Conservation (phyloP, 2,888 invertebrate species). For the Nysson spinosus region DNA sequence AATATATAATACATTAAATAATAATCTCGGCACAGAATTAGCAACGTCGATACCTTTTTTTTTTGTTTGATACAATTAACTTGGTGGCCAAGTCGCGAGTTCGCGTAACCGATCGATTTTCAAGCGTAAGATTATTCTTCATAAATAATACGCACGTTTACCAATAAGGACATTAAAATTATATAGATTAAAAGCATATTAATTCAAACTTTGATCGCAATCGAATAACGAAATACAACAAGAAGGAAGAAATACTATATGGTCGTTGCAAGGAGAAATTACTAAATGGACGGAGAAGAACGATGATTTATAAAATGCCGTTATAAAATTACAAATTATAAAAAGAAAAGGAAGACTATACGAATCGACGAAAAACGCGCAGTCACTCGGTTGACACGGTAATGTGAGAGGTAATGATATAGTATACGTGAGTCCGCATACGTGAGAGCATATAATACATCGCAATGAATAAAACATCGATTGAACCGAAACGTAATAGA, state of each 20-base stretch:
- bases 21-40: too few relatives aligned
- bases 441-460: neutral
- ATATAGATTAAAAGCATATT: too few relatives aligned
- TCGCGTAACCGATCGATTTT: too few relatives aligned
- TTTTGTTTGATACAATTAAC: too few relatives aligned
- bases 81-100: too few relatives aligned
- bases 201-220: neutral
- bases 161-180: too few relatives aligned
- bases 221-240: neutral
- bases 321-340: constrained; percentile 13
- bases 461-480: neutral
- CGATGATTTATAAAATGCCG: constrained; percentile 31
- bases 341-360: constrained; percentile 6
- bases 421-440: neutral
- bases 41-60: too few relatives aligned
- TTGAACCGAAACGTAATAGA: too few relatives aligned
- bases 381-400: neutral
- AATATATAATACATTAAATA: too few relatives aligned
- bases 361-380: neutral
- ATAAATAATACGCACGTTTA: too few relatives aligned
- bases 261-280: constrained; percentile 6
- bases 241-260: neutral
- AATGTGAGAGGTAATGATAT: too few relatives aligned
- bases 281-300: constrained; percentile 44
- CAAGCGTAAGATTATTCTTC: too few relatives aligned